Percentiles rank a stretch among this genome's conserved stretches.
Evolutionary conservation across 64 coral and sea anemone genomes (phyloP).

Genomic region (Montipora efflorescens): DNA sequence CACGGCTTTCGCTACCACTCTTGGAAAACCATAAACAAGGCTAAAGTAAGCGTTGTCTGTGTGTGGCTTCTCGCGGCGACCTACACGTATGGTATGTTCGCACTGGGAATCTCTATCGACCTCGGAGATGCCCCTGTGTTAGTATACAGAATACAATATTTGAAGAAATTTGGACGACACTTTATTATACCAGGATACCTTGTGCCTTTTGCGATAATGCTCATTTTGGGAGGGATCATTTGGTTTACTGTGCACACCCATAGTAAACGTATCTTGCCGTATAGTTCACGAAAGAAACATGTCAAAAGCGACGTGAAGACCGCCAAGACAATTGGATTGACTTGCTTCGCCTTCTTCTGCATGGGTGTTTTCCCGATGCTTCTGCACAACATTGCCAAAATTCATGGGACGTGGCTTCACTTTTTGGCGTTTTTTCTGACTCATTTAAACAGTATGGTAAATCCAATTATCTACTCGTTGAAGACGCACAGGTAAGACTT

Average conservation of each 20-base stretch:
- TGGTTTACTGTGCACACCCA: conserved; percentile 55
- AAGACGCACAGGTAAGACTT: conserved; percentile 40
- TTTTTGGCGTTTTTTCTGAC: conserved; percentile 74
- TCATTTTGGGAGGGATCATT: conserved; percentile 51
- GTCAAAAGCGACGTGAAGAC: conserved; percentile 70
- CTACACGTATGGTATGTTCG: conserved; percentile 68
- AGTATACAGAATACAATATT: conserved; percentile 68
- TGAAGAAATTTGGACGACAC: conserved; percentile 71
- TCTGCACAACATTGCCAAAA: conserved; percentile 59
- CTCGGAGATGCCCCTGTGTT: conserved; percentile 72
- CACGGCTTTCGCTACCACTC: conserved; percentile 76
- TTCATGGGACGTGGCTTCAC: conserved; percentile 69
- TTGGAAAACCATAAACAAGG: conserved; percentile 79
- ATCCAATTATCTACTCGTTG: conserved; percentile 74
- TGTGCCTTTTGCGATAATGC: conserved; percentile 58
- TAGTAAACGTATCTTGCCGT: conserved; percentile 16
- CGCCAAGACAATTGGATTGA: conserved; percentile 75
- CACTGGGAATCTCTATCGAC: conserved; percentile 64
- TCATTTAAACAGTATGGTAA: conserved; percentile 71
- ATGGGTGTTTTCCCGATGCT: conserved; percentile 73
- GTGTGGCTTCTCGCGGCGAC: conserved; percentile 41
- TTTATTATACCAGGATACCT: conserved; percentile 67
- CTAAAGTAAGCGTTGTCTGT: conserved; percentile 45
- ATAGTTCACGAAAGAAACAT: not conserved
- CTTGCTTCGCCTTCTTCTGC: conserved; percentile 58